phyloP scores from a whole-genome alignment of 2,797 vertebrate species.

The Notamacropus eugenii region DNA sequence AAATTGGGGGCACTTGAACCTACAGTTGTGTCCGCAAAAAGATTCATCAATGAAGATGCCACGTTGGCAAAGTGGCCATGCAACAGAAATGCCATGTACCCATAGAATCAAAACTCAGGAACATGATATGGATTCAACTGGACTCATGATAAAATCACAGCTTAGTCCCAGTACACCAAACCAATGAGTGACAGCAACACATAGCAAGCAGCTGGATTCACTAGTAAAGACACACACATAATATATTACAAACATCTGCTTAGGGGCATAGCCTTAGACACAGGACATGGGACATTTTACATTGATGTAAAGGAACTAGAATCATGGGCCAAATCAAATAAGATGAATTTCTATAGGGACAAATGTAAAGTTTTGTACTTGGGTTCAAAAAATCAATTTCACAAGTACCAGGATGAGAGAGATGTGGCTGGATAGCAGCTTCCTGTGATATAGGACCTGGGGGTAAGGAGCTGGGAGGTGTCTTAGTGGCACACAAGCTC shows the following conservation, averaged over 20 bases:
- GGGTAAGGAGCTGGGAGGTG: neutral
- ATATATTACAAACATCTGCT: neutral
- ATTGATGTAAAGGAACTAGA: neutral
- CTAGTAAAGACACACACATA: neutral
- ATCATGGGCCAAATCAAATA: neutral
- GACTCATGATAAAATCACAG: neutral
- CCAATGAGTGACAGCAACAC: neutral
- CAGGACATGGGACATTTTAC: neutral
- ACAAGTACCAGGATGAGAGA: neutral
- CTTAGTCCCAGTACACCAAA: neutral
- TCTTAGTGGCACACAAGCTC: neutral
- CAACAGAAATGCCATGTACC: neutral
- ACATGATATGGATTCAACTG: neutral
- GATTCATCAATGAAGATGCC: neutral
- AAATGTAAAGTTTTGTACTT: neutral
- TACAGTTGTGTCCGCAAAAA: neutral
- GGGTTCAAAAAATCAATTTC: neutral
- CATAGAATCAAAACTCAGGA: neutral
- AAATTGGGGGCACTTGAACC: neutral
- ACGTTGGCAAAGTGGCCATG: neutral
- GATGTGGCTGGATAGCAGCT: neutral
- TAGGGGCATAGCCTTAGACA: conserved; percentile 27
- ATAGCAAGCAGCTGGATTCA: neutral
- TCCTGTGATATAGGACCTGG: neutral
- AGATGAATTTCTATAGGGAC: neutral